phyloP scores from a whole-genome alignment of 2,888 invertebrate species.

The Myopa tessellatipennis region DNA sequence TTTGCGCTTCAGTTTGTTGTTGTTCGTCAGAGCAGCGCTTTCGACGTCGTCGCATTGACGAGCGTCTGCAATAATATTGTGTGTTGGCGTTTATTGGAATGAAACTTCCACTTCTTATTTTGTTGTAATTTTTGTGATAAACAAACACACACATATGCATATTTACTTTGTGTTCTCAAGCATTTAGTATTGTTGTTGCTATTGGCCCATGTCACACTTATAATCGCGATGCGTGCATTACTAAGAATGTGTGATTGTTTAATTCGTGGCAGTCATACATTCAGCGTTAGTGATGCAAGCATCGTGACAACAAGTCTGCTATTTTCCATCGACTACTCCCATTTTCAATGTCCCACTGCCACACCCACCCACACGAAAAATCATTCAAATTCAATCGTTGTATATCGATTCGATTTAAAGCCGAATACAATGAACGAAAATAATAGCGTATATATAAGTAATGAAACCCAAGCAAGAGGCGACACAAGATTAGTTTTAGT shows the following conservation, averaged over 20 bases:
- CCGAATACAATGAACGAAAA: conserved; percentile 26
- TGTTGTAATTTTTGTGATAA: neutral
- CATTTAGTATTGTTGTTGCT: too few relatives aligned
- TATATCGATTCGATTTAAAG: conserved; percentile 28
- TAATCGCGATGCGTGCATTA: too few relatives aligned
- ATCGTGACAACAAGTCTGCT: neutral
- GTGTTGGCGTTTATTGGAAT: too few relatives aligned
- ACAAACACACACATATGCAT: neutral
- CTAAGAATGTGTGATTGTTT: too few relatives aligned
- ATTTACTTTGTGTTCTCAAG: neutral
- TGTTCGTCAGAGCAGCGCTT: neutral
- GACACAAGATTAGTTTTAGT: conserved; percentile 25
- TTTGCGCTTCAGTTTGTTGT: too few relatives aligned
- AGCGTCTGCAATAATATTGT: neutral
- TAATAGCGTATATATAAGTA: neutral
- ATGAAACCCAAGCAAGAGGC: conserved; percentile 15
- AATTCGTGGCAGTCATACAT: too few relatives aligned
- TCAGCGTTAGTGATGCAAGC: too few relatives aligned
- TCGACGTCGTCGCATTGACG: conserved; percentile 5
- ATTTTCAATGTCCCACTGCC: conserved; percentile 35
- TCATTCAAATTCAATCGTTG: neutral
- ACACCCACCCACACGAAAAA: conserved; percentile 43
- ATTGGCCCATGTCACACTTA: too few relatives aligned
- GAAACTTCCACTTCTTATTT: neutral
- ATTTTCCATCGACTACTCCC: neutral